Base-by-base conservation (phyloP, 2,888 invertebrate genomes). In the Zygogramma bicolorata region DNA sequence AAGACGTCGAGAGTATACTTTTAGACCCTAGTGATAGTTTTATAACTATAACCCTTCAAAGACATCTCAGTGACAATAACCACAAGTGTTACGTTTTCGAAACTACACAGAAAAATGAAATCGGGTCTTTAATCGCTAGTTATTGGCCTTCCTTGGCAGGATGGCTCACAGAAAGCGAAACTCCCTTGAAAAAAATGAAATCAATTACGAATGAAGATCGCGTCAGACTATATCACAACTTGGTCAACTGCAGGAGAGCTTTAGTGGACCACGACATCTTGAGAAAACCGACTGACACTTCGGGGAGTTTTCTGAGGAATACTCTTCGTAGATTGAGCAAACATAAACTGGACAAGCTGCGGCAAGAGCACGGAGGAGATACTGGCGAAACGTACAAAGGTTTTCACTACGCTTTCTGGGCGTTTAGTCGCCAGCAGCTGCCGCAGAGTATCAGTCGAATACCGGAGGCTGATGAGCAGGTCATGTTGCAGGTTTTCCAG, bases 21-120 rank as follows among this genome's bases (percentile, higher is more conserved):
- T 89, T 97, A 80, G 97, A 97, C 85, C 96, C 97, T 0, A 96
- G 95, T 80, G 97, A 98, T 86, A 93, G 94, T 83, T 96, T 97
- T 77, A 93, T 98, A 53, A 97, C 97, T 0, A 92, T 98, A 79
- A 96, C 96, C 70, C 88, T 98, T 62, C 92, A 95, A 77, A 91
- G 95, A 73, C 89, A 90, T 77, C 88, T 90, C 77, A 92, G 92
- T 58, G 94, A 87, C 86, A 92, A 87, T 27, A 89, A 88, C 79
- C 93, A 93, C 84, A 95, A 95, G 82, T 97, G 97, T 87, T 97
- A 97, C 86, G 97, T 97, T 18, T 95, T 98, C 82, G 97, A 97
- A 86, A 97, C 97, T 0, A 87, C 91, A 0, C 95, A 96, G 82
- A 97, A 97, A 86, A 93, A 94, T 81, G 97, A 97, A 88, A 96